A percentile compares a stretch with the other conserved stretches of the same genome.
phyloP scores from a whole-genome alignment of 2,888 invertebrate species.

The Nomada lathburiana region DNA sequence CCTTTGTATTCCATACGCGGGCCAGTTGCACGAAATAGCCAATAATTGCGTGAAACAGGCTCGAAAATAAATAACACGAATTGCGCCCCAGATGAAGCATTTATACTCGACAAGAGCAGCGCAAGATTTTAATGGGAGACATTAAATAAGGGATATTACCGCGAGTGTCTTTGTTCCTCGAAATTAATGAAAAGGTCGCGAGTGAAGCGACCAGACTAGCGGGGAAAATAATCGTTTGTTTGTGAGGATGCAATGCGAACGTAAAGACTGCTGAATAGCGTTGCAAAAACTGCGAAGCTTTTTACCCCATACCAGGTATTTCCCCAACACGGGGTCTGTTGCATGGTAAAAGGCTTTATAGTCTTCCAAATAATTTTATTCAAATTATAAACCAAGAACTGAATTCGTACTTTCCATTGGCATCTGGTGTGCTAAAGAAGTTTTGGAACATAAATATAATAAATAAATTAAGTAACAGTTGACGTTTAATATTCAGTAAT shows the following conservation, averaged over 20 bases:
- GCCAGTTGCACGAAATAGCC: neutral
- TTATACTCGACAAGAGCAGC: constrained; percentile 34
- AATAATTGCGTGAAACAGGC: neutral
- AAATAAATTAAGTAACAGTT: no score
- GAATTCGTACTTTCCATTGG: no score
- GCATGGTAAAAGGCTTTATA: no score
- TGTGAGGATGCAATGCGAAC: constrained; percentile 10
- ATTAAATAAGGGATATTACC: constrained; percentile 40
- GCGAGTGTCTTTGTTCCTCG: constrained; percentile 29
- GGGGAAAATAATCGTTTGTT: constrained; percentile 41
- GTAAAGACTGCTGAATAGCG: no score
- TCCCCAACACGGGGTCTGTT: no score
- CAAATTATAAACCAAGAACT: no score
- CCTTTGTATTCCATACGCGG: neutral
- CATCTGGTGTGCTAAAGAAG: no score
- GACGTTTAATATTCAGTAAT: no score
- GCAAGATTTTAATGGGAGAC: constrained; percentile 51
- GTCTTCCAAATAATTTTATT: no score
- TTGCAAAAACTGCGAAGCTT: neutral
- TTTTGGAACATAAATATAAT: no score
- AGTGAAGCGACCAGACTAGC: constrained; percentile 11
- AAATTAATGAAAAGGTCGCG: constrained; percentile 49
- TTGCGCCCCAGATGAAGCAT: constrained; percentile 18
- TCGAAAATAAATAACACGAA: constrained; percentile 17
- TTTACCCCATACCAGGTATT: neutral